These are phyloP conservation scores for Albula glossodonta DNA, from an alignment of 2,113 vertebrate species.

Conservation along the genomic window DNA sequence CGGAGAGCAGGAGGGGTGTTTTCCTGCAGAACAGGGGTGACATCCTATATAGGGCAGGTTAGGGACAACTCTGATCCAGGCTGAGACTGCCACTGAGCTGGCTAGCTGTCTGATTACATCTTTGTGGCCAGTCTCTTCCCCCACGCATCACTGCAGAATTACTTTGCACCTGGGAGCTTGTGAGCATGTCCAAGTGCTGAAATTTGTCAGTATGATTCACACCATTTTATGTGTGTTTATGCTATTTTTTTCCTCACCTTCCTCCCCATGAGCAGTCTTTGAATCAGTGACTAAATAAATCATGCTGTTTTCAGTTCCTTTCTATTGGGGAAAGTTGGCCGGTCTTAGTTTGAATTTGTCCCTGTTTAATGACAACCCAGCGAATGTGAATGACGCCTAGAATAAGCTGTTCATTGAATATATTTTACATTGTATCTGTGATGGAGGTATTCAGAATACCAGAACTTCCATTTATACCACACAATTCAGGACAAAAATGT, in stretches of 20 bases:
- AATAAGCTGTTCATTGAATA: not conserved
- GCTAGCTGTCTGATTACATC: slow-evolving; percentile 8
- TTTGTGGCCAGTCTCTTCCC: not conserved
- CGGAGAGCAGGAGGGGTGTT: slow-evolving; percentile 18
- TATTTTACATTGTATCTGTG: not conserved
- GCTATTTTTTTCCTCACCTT: not conserved
- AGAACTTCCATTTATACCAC: not conserved
- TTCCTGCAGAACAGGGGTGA: slow-evolving; percentile 10
- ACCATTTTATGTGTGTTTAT: not conserved
- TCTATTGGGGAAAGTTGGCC: not conserved
- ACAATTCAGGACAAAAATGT: not conserved
- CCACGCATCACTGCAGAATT: not conserved
- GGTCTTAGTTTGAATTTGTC: not conserved
- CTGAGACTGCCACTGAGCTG: not conserved
- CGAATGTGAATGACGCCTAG: not conserved
- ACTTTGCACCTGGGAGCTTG: not conserved
- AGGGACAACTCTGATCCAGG: not conserved
- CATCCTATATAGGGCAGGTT: slow-evolving; percentile 2
- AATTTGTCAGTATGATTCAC: not conserved
- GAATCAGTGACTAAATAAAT: not conserved
- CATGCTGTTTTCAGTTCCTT: not conserved
- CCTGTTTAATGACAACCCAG: not conserved
- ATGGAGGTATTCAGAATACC: not conserved
- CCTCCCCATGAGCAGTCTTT: not conserved
- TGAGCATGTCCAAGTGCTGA: not conserved